These are phyloP conservation scores for Caenorhabditis sulstoni DNA, from an alignment of 2,888 invertebrate species.

Conservation along the genomic window DNA sequence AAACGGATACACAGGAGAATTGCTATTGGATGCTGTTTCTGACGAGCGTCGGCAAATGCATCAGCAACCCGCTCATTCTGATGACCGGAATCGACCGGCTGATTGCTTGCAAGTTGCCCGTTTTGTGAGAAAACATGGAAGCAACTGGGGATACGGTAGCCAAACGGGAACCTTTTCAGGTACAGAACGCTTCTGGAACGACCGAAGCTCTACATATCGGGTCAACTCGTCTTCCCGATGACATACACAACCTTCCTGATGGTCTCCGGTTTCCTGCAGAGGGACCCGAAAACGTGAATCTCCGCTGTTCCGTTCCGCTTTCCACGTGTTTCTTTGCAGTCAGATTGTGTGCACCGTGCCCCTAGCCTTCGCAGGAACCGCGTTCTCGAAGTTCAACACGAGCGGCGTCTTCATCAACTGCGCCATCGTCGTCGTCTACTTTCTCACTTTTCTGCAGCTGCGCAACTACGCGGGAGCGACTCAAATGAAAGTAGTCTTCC, in stretches of 20 bases:
- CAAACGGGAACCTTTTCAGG: constrained; percentile 12
- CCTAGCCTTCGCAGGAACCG: constrained; percentile 31
- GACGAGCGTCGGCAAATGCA: constrained; percentile 49
- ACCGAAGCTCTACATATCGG: constrained; percentile 26
- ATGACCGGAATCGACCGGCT: constrained; percentile 50
- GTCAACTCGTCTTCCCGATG: constrained; percentile 25
- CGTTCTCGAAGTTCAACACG: constrained; percentile 38
- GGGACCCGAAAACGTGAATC: constrained; percentile 33
- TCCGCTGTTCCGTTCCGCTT: too few relatives aligned
- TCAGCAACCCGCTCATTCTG: constrained; percentile 48
- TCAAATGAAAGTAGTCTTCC: constrained; percentile 48
- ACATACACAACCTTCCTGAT: constrained; percentile 34
- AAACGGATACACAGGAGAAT: constrained; percentile 35
- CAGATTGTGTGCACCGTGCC: constrained; percentile 42
- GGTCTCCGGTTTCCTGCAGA: constrained; percentile 39
- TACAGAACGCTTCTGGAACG: constrained; percentile 43
- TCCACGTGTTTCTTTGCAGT: constrained; percentile 11
- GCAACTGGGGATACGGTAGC: background rate
- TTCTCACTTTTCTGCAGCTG: constrained; percentile 33
- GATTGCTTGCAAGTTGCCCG: constrained; percentile 48
- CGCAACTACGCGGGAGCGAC: constrained; percentile 30
- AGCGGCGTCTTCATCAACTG: constrained; percentile 40
- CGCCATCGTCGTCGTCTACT: constrained; percentile 39
- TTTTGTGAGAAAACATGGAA: constrained; percentile 22
- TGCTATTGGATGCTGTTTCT: constrained; percentile 52